A percentile compares a stretch with the other conserved stretches of the same genome.
phyloP scores from a whole-genome alignment of 2,888 invertebrate species.

The Tricholauxania praeusta region DNA sequence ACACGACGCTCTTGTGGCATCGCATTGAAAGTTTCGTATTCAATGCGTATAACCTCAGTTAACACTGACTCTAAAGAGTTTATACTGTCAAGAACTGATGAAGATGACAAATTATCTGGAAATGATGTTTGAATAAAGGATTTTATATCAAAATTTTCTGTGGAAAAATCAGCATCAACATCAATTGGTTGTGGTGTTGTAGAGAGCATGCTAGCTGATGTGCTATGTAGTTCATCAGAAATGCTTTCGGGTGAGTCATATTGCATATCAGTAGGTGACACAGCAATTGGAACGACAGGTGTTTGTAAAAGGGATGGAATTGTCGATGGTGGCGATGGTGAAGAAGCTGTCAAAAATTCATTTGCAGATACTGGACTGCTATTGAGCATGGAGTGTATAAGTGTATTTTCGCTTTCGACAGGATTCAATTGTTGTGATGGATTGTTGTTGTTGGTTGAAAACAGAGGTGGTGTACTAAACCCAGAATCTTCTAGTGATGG shows the following conservation, averaged over 20 bases:
- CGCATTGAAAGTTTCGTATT: conserved; percentile 76
- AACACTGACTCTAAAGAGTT: conserved; percentile 84
- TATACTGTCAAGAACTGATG: conserved; percentile 53
- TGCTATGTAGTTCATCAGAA: conserved; percentile 53
- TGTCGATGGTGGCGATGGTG: conserved; percentile 5
- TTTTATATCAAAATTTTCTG: conserved; percentile 55
- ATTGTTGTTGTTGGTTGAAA: conserved; percentile 25
- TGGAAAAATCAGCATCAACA: conserved; percentile 40
- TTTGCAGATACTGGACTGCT: conserved; percentile 48
- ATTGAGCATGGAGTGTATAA: conserved; percentile 57
- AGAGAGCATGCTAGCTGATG: conserved; percentile 47
- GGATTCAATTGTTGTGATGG: not conserved
- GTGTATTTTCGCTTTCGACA: conserved; percentile 49
- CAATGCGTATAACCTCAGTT: conserved; percentile 87
- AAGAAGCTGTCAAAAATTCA: not conserved
- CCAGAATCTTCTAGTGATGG: not conserved
- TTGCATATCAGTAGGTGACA: conserved; percentile 43
- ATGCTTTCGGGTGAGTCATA: conserved; percentile 51
- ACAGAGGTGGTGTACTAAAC: conserved; percentile 5
- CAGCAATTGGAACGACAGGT: conserved; percentile 17
- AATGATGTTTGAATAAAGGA: conserved; percentile 52
- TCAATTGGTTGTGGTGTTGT: conserved; percentile 35
- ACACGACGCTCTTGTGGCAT: conserved; percentile 54
- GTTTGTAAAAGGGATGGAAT: conserved; percentile 34
- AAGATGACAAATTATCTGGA: conserved; percentile 50